Evolutionary conservation across 2,113 vertebrate species (phyloP), one percentile per base, ranked within the genome.

Genomic region (Platichthys flesus): DNA sequence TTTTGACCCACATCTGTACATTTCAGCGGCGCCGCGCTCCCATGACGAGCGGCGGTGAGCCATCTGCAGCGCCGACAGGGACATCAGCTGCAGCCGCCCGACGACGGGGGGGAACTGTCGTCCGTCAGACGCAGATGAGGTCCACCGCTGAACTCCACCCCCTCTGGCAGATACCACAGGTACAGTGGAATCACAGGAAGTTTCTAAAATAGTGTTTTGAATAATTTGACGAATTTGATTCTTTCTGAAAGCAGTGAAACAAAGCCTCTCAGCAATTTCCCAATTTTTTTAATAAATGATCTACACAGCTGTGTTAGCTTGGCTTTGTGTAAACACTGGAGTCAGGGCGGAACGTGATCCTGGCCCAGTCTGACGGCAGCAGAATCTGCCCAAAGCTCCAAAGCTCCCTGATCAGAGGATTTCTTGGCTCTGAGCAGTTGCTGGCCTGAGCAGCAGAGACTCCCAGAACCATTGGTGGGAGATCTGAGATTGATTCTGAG

Each of bases 1-100:
- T 20, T 21, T 3, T n/a, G 51, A 54, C 81, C 81, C 81, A 84
- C 78, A 84, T 90, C 70, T 84, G 83, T 47, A 70, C 69, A 64
- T 51, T 51, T 51, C 51, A 57, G 74, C 52, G 60, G 51, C 47
- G 21, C 28, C 63, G 69, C 2, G 7, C 20, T 9, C 51, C 18
- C 5, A 75, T 78, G 84, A 74, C 63, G 54, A 62, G 66, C 51
- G 1, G 2, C 51, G 20, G 20, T n/a, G 51, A n/a, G 20, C 20
- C 20, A 20, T 54, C 18, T 54, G 51, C 51, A 54, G 8, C 8
- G 20, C 51, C 14, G 51, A 54, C 20, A n/a, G 40, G 40, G 47
- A 51, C 47, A 2, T 51, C 18, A 51, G 14, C 47, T 51, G 47
- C 14, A 51, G 7, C 15, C 14, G 18, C 47, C 18, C 51, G 51